These are phyloP conservation scores for Takifugu rubripes DNA, from an alignment of 2,797 vertebrate species.

Conservation along the genomic window DNA sequence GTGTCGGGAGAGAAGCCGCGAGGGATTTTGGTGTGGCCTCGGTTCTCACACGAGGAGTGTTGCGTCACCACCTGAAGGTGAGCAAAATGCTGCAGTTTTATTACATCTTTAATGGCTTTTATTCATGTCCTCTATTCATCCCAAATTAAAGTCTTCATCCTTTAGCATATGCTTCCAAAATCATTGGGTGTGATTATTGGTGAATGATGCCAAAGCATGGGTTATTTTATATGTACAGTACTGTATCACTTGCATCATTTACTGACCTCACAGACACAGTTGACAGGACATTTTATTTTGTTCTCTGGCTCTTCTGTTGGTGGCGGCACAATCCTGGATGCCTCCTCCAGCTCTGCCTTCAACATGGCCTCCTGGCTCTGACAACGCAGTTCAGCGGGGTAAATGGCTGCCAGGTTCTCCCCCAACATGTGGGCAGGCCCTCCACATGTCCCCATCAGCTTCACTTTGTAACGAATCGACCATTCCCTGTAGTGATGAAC, in stretches of 20 bases:
- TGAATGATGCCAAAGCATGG: too few relatives aligned
- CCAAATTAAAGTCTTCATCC: too few relatives aligned
- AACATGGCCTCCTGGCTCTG: slow-evolving; percentile 69
- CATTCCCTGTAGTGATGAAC: slow-evolving; percentile 66
- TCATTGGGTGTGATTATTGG: too few relatives aligned
- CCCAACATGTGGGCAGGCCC: slow-evolving; percentile 78
- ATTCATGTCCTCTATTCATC: too few relatives aligned
- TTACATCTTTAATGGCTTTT: too few relatives aligned
- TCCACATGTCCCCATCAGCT: slow-evolving; percentile 76
- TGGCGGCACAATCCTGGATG: slow-evolving; percentile 31
- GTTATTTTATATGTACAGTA: too few relatives aligned
- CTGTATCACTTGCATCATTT: too few relatives aligned
- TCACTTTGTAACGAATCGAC: slow-evolving; percentile 73
- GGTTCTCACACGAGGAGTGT: slow-evolving; percentile 84
- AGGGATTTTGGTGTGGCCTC: slow-evolving; percentile 80
- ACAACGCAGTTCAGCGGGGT: slow-evolving; percentile 80
- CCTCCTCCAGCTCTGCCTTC: slow-evolving; percentile 69
- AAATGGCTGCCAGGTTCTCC: slow-evolving; percentile 79
- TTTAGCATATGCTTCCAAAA: too few relatives aligned
- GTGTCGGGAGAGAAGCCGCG: slow-evolving; percentile 81
- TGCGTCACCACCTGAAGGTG: slow-evolving; percentile 61
- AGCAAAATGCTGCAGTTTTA: too few relatives aligned
- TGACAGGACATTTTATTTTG: slow-evolving; percentile 77
- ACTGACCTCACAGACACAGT: slow-evolving; percentile 80
- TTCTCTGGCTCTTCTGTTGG: slow-evolving; percentile 26